phyloP scores from a whole-genome alignment of 2,113 vertebrate genomes.

The Podilymbus podiceps region DNA sequence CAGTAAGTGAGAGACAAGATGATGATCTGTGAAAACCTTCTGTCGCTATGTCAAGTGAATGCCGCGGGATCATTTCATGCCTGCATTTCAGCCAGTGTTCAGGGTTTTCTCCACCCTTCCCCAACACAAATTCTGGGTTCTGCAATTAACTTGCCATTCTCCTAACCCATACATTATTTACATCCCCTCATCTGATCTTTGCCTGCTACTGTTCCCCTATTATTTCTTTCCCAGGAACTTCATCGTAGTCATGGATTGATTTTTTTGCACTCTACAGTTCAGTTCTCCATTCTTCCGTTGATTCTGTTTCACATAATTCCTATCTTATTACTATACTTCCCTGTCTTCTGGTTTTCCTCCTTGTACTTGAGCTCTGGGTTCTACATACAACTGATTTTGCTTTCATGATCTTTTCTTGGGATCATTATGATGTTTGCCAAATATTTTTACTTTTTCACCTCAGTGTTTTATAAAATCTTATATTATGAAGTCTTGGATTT shows the following conservation, averaged over 20 bases:
- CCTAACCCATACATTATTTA: background rate
- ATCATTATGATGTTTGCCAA: background rate
- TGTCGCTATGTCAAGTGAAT: background rate
- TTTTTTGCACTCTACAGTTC: background rate
- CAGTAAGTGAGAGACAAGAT: constrained; percentile 46
- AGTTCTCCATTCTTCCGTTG: background rate
- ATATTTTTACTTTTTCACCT: background rate
- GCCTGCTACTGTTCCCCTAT: background rate
- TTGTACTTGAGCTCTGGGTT: background rate
- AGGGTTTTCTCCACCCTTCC: background rate
- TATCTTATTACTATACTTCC: background rate
- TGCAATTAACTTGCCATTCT: background rate
- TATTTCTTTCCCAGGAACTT: background rate
- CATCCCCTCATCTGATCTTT: background rate
- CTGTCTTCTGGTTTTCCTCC: background rate
- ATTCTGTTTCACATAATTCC: background rate
- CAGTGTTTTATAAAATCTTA: background rate
- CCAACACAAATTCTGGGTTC: background rate
- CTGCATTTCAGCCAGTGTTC: background rate
- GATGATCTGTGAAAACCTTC: constrained; percentile 43
- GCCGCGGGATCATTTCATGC: constrained; percentile 24
- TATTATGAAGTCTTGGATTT: background rate
- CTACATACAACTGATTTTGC: background rate
- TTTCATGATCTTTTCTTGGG: background rate
- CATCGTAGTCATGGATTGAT: background rate